A percentile compares a stretch with the other conserved stretches of the same genome.
Conservation (phyloP, 2,113 vertebrate species). For the Myrmecophaga tridactyla region DNA sequence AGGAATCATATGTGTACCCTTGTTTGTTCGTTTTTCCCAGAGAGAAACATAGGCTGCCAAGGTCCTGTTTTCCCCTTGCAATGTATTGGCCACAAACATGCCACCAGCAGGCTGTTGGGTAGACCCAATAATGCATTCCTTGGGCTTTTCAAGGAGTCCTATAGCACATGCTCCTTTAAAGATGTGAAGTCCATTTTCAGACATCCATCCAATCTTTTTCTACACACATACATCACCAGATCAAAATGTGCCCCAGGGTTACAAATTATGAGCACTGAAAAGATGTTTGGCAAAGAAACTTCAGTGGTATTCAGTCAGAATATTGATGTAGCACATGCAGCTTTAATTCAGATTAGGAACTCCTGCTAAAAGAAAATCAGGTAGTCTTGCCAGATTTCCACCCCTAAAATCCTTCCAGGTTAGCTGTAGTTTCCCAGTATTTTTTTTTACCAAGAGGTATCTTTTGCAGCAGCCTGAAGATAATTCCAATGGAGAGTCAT, state of each 20-base stretch:
- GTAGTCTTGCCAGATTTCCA: not conserved
- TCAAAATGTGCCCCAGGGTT: slow-evolving; percentile 8
- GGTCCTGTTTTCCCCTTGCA: not conserved
- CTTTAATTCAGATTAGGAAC: slow-evolving; percentile 30
- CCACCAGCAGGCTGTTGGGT: not conserved
- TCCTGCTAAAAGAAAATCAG: not conserved
- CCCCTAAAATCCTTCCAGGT: not conserved
- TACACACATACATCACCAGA: not conserved
- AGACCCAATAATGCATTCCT: not conserved
- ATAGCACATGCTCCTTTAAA: not conserved
- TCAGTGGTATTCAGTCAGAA: not conserved
- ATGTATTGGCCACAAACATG: not conserved
- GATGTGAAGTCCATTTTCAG: not conserved
- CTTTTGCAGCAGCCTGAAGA: not conserved
- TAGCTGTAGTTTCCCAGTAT: not conserved
- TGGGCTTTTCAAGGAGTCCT: not conserved
- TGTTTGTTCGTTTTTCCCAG: not conserved
- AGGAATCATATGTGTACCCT: not conserved
- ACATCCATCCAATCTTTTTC: not conserved
- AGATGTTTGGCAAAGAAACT: not conserved
- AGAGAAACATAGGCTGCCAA: not conserved
- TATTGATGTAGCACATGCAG: not conserved
- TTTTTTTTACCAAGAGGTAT: not conserved
- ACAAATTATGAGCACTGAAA: not conserved
- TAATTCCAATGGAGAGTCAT: not conserved